Conservation (phyloP, 2,888 invertebrate genomes). For the Microctonus aethiopoides region DNA sequence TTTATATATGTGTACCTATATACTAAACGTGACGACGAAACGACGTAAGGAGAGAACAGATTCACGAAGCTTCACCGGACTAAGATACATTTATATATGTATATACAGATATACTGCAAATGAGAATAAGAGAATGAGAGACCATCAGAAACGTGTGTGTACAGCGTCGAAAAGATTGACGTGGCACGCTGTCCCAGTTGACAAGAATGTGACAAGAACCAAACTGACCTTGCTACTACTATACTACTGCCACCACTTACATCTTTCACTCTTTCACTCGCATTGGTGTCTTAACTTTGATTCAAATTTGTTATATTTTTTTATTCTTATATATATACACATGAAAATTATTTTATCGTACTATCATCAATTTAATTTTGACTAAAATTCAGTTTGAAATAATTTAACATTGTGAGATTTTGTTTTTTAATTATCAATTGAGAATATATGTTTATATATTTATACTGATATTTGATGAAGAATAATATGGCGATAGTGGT, state of each 20-base stretch:
- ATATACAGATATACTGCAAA: conserved; percentile 1
- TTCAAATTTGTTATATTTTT: neutral
- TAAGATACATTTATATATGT: neutral
- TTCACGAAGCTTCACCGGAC: neutral
- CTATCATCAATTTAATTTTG: too few species aligned
- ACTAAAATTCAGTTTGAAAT: too few species aligned
- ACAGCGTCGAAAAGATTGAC: conserved; percentile 63
- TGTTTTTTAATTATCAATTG: too few species aligned
- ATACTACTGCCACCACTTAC: conserved; percentile 40
- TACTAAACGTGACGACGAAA: neutral
- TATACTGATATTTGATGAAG: too few species aligned
- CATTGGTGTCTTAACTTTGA: neutral
- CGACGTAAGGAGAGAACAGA: neutral
- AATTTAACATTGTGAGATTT: too few species aligned
- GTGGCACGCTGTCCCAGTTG: conserved; percentile 64
- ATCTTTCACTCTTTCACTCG: conserved; percentile 9
- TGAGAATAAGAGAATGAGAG: conserved; percentile 28
- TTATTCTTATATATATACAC: neutral
- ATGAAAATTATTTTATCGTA: too few species aligned
- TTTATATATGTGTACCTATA: neutral
- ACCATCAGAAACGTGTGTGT: conserved; percentile 35
- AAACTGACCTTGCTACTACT: conserved; percentile 58
- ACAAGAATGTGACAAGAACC: conserved; percentile 67
- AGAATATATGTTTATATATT: too few species aligned
- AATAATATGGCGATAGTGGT: neutral